Percentiles rank a stretch among this genome's conserved stretches.
These are phyloP conservation scores for Synanceia verrucosa DNA, from an alignment of 2,797 vertebrate genomes.

Conservation along the genomic window DNA sequence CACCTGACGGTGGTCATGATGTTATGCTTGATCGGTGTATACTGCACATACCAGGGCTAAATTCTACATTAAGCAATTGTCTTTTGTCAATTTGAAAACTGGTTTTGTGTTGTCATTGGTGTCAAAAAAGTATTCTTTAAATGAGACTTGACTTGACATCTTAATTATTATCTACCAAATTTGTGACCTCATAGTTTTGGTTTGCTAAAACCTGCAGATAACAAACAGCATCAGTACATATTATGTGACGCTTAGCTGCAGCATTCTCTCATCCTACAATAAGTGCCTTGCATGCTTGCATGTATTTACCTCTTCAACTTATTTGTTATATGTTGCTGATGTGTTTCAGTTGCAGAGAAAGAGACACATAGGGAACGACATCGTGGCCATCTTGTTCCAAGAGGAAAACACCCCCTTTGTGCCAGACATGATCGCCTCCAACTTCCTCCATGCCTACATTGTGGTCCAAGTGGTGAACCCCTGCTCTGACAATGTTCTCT, in stretches of 20 bases:
- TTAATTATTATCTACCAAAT: not conserved
- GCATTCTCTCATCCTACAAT: not conserved
- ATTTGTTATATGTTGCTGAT: not conserved
- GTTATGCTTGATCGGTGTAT: too few relatives aligned
- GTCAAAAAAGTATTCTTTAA: not conserved
- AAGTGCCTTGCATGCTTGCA: not conserved
- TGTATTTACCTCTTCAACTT: not conserved
- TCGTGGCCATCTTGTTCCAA: constrained; percentile 95
- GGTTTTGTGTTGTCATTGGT: not conserved
- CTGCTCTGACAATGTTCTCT: constrained; percentile 84
- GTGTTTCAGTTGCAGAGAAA: constrained; percentile 92
- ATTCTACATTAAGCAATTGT: not conserved
- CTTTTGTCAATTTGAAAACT: not conserved
- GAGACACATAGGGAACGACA: constrained; percentile 97
- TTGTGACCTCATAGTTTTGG: not conserved
- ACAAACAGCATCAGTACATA: constrained; percentile 2
- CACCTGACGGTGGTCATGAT: too few relatives aligned
- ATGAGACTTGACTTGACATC: not conserved
- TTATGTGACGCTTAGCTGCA: not conserved
- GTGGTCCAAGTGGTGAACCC: constrained; percentile 92
- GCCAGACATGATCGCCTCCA: constrained; percentile 97
- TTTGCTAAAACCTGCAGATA: not conserved
- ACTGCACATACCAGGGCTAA: not conserved
- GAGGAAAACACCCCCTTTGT: constrained; percentile 97
- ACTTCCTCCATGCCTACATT: constrained; percentile 94